Evolutionary conservation across 2,113 vertebrate genomes (phyloP), one percentile per base, ranked within the genome.

Genomic region (Sebastes schlegelii): DNA sequence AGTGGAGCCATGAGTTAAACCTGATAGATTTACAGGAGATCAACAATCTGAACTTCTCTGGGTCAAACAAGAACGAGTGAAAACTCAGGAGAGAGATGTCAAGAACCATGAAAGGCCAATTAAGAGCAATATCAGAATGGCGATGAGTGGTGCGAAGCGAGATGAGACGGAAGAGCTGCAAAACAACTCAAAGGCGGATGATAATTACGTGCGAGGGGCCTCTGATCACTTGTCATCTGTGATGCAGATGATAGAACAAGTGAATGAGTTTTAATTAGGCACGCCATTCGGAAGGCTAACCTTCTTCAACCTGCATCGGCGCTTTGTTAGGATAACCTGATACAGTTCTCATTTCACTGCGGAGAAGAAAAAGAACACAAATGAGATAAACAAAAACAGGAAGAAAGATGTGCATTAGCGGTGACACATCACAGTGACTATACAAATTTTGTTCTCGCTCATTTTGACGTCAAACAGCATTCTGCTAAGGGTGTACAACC

Each of bases 171-270:
- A 61, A 8, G 82, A 70, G 83, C 51, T 42, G 78, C 67, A 91
- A 90, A 92, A 91, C 86, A 91, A 85, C 79, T 93, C 85, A 85
- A 87, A 89, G 91, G 87, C 54, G 70, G 79, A 82, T 93, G 85
- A 86, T 95, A 94, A 95, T 95, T 95, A 93, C 62, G 68, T 70
- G 86, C 61, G 51, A 82, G 85, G 26, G 80, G 79, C 77, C 86
- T 91, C 79, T 91, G 92, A 95, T 95, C 92, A 77, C 87, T 86
- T 95, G 93, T 95, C 94, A 93, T 93, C 88, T 86, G 91, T 91
- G 93, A 93, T 93, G 92, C 89, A 88, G 90, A 86, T 77, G 88
- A 93, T 89, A 90, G 89, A 89, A 85, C 85, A 87, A 93, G 91
- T 84, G 90, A 94, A 92, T 86, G 79, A 70, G 89, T 89, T 93